Evolutionary conservation across 2,888 invertebrate genomes (phyloP), one percentile per base, ranked within the genome.

Genomic region (Plebejus argus): DNA sequence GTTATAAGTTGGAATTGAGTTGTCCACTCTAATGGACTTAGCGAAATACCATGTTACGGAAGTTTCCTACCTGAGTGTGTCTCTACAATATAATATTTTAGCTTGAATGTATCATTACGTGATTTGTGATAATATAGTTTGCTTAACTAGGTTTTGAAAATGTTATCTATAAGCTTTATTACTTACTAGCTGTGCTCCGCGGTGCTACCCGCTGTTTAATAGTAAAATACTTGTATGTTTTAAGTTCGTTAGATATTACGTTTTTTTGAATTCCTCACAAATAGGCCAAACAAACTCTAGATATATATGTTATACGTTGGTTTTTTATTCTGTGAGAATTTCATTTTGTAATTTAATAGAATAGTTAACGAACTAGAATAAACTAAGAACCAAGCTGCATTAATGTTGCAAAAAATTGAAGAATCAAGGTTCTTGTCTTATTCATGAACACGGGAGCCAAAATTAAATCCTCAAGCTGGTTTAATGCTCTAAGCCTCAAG

Each of bases 1-100:
- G 76, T 76, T 76, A 56, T 76, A 76, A 76, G 56, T 76, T 76
- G 5, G 23, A 33, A 76, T 76, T 28, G 76, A 76, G 76, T 76
- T 56, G 49, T 58, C 53, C 49, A 76, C 76, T 58, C 56, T 76
- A 76, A 76, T 56, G 56, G 33, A 76, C 58, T 76, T 76, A 35
- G 23, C 53, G 45, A 56, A 56, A 56, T n/a, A 53, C 53, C 33
- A 56, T 76, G 76, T 58, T 76, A n/a, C 20, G 56, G 35, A 76
- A 76, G 76, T 76, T n/a, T 76, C 56, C 58, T 56, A 56, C 33
- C 33, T 56, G 66, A 66, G 23, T 61, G 8, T 18, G 23, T 23
- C 28, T 23, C 10, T 61, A 33, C 66, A 66, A 33, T 66, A 66
- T 66, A 1, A 61, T 23, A 23, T 23, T 58, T 58, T 58, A 20